Base-by-base conservation (phyloP, 2,888 invertebrate species). In the Eumacrocentrus americanus region DNA sequence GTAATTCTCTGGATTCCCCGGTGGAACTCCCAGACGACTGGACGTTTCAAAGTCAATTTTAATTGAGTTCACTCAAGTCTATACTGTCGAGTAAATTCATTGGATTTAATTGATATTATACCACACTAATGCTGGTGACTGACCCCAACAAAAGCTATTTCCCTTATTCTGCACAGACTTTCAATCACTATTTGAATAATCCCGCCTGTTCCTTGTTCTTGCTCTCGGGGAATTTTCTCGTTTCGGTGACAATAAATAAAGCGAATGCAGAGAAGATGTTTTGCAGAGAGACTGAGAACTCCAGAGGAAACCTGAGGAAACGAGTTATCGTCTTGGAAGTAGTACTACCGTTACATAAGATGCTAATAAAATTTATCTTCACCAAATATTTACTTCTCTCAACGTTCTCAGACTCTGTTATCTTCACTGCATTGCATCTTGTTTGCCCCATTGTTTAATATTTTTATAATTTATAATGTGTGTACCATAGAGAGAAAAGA, bases 321-420 rank as follows among this genome's bases (percentile, higher is more conserved):
- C n/a, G 54, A 53, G 18, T 34, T 34, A 25, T 52, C 12, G 5
- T 52, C 37, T 22, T 52, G 12, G 35, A 11, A 52, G 18, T 52
- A 52, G 40, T 54, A 61, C 57, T 58, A 51, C 62, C 59, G 37
- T 52, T 52, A 52, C 51, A 6, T 22, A 18, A 22, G 51, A 63
- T 58, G 63, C 63, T 67, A 67, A 67, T 67, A 60, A 46, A 65
- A 66, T 62, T 73, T 74, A 74, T 74, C 74, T 71, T 66, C 34
- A 51, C 52, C 67, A 74, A 74, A 74, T 74, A 73, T 74, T 74
- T 70, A 67, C 66, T 52, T 38, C 6, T 18, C 37, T 16, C 42
- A 11, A 14, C 3, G 1, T 42, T 18, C 3, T 7, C 16, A 34
- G n/a, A n/a, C n/a, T n/a, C n/a, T n/a, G 50, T 35, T 50, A 50